Evolutionary conservation across 2,113 vertebrate genomes (phyloP).

Genomic region (Pogona vitticeps): DNA sequence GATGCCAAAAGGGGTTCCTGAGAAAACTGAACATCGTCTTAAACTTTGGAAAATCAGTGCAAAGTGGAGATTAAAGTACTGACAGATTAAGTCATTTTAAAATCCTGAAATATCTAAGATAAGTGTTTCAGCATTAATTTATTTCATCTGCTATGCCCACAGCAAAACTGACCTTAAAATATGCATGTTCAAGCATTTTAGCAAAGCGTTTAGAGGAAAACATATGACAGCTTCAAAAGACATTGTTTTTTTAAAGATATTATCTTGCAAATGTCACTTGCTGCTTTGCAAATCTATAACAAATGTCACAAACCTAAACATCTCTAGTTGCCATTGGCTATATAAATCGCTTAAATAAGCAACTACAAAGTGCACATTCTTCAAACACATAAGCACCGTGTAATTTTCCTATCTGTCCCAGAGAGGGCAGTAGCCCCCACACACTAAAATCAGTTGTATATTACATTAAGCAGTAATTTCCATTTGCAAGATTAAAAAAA

Average conservation of each 20-base stretch:
- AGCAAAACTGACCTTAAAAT: slow-evolving; percentile 4
- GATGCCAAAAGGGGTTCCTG: slow-evolving; percentile 11
- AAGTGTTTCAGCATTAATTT: slow-evolving; percentile 18
- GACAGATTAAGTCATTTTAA: neutral
- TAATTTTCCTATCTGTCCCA: slow-evolving; percentile 35
- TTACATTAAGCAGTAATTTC: slow-evolving; percentile 29
- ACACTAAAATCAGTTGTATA: neutral
- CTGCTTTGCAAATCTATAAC: neutral
- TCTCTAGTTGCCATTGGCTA: slow-evolving; percentile 27
- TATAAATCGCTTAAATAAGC: slow-evolving; percentile 19
- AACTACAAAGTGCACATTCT: slow-evolving; percentile 6
- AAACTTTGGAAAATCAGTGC: slow-evolving; percentile 13
- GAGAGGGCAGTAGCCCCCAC: slow-evolving; percentile 22
- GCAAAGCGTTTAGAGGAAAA: slow-evolving; percentile 18
- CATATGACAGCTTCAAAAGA: neutral
- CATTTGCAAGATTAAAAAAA: slow-evolving; percentile 38
- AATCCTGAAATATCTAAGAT: neutral
- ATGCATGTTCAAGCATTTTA: neutral
- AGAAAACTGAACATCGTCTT: slow-evolving; percentile 19
- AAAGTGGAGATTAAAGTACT: slow-evolving; percentile 11
- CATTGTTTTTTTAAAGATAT: slow-evolving; percentile 37
- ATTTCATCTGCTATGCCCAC: neutral
- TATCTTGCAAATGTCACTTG: slow-evolving; percentile 8
- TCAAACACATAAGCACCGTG: slow-evolving; percentile 25
- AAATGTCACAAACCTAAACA: slow-evolving; percentile 15